Conservation (phyloP, 2,113 vertebrate species). For the Heloderma charlesbogerti region DNA sequence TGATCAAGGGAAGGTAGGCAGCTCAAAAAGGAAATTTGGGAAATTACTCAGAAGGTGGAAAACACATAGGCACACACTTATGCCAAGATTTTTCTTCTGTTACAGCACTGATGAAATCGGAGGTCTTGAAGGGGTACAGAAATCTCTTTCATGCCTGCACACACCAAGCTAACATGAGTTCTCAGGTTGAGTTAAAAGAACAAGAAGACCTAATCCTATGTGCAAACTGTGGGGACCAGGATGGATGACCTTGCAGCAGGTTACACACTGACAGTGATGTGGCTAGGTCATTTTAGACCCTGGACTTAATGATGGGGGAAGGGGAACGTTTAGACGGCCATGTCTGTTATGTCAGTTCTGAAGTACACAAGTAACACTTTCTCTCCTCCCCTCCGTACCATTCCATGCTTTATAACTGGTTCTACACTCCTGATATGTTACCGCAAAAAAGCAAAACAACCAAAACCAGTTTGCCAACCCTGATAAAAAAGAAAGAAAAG, state of each 20-base stretch:
- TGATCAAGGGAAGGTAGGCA: background rate
- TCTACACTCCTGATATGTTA: too few relatives aligned
- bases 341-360: too few relatives aligned
- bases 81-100: background rate
- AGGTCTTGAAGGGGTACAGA: background rate
- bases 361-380: too few relatives aligned
- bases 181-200: background rate
- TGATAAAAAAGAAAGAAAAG: too few relatives aligned
- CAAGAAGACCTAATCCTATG: background rate
- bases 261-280: background rate
- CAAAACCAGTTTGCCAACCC: too few relatives aligned
- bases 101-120: background rate
- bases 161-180: background rate
- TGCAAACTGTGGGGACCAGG: background rate
- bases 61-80: fast-evolving
- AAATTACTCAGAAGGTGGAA: background rate
- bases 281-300: background rate
- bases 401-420: too few relatives aligned
- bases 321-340: too few relatives aligned
- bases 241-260: background rate
- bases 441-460: too few relatives aligned
- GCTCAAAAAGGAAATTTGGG: background rate
- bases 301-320: too few relatives aligned
- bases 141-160: background rate
- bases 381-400: too few relatives aligned